phyloP scores from a whole-genome alignment of 1,140 invertebrate species.

The Rhynchophorus ferrugineus region DNA sequence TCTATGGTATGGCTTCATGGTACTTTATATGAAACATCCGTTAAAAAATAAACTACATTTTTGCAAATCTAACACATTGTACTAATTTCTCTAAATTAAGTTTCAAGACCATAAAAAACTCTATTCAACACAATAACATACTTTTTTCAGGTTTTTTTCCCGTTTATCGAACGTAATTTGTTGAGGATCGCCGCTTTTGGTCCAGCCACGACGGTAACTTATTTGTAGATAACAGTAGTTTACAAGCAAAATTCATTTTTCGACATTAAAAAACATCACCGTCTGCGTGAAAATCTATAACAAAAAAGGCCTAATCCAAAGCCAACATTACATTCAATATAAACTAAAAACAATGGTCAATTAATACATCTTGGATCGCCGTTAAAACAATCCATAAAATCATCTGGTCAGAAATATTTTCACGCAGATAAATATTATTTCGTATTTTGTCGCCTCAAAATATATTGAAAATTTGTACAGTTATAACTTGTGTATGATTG shows the following conservation, averaged over 20 bases:
- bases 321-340: no score
- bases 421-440: conserved; percentile 11
- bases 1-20: no score
- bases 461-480: conserved; percentile 17
- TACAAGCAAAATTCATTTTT: conserved; percentile 1
- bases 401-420: no score
- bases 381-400: no score
- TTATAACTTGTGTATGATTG: conserved; percentile 20
- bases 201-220: conserved; percentile 13
- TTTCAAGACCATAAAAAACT: no score
- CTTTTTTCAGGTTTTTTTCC: conserved; percentile 12
- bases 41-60: no score
- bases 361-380: background rate
- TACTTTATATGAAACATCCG: no score
- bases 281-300: background rate
- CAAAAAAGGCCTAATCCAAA: background rate
- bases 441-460: conserved; percentile 14
- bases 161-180: conserved; percentile 3
- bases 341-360: no score
- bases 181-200: conserved; percentile 3
- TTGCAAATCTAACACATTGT: no score
- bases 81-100: no score
- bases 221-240: conserved; percentile 18
- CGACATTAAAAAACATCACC: background rate
- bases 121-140: no score